phyloP scores from a whole-genome alignment of 2,113 vertebrate genomes.

The Mungos mungo region DNA sequence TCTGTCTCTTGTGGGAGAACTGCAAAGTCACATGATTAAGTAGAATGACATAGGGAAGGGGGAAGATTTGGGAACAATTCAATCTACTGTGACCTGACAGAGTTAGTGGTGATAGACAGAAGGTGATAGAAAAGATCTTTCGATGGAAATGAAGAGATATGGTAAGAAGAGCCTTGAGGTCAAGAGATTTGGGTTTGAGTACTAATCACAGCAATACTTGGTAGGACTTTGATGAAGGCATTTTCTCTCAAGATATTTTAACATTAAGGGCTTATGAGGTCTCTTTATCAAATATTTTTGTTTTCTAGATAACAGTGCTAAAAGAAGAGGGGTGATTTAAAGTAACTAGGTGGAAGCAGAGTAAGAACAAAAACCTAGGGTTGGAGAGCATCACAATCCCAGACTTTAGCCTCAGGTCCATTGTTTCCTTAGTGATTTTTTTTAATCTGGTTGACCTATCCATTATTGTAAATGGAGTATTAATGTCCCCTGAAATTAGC shows the following conservation, averaged over 20 bases:
- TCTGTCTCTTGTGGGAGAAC: background rate
- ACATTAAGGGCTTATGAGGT: background rate
- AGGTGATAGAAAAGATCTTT: background rate
- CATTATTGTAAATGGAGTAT: too few species aligned
- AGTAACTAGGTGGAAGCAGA: background rate
- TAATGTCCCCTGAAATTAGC: too few species aligned
- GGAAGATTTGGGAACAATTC: background rate
- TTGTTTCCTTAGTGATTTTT: too few species aligned
- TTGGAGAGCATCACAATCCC: background rate
- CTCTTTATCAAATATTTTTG: background rate
- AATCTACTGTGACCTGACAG: background rate
- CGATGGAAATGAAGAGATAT: background rate
- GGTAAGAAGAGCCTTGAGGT: background rate
- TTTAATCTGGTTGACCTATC: too few species aligned
- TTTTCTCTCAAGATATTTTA: background rate
- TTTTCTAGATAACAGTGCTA: background rate
- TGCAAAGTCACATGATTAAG: background rate
- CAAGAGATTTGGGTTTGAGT: background rate
- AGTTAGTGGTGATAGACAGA: background rate
- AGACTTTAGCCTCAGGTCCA: too few species aligned
- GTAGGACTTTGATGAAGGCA: background rate
- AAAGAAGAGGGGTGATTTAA: background rate
- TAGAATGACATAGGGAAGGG: background rate
- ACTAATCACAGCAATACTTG: background rate
- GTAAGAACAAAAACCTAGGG: background rate